phyloP scores from a whole-genome alignment of 2,888 invertebrate species.

The Ptilodon capucinus region DNA sequence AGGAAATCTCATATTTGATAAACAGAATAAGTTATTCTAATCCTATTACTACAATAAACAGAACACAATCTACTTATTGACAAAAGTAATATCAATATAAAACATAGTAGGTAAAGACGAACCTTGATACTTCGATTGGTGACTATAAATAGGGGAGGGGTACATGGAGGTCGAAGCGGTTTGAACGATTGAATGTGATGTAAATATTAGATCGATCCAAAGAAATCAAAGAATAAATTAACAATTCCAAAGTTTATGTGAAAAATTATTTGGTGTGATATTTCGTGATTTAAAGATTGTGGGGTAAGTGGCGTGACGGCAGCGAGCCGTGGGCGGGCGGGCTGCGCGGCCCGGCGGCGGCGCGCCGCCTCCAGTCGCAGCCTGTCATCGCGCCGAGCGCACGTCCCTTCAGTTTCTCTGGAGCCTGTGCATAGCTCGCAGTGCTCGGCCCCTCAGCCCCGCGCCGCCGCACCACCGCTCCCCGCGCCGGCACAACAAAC shows the following conservation, averaged over 20 bases:
- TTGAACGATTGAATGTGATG: no score
- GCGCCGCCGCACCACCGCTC: slow-evolving; percentile 14
- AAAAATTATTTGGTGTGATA: slow-evolving; percentile 54
- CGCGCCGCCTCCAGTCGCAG: slow-evolving; percentile 66
- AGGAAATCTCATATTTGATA: no score
- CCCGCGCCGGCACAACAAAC: slow-evolving; percentile 63
- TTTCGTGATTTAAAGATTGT: slow-evolving; percentile 67
- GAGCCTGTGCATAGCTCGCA: slow-evolving; percentile 32
- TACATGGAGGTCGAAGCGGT: neutral
- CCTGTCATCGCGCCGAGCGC: slow-evolving; percentile 66
- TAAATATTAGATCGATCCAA: slow-evolving; percentile 6
- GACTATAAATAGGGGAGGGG: slow-evolving; percentile 6
- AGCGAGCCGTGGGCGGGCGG: slow-evolving; percentile 62
- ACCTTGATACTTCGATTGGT: slow-evolving; percentile 32
- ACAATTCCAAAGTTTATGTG: slow-evolving; percentile 34
- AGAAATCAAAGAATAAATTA: slow-evolving; percentile 28
- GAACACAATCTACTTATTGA: slow-evolving; percentile 32
- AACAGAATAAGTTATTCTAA: no score
- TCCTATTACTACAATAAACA: neutral
- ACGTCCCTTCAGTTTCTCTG: slow-evolving; percentile 56
- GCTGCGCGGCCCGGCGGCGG: slow-evolving; percentile 53
- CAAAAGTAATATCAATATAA: slow-evolving; percentile 28
- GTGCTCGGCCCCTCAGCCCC: slow-evolving; percentile 31
- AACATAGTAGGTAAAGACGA: slow-evolving; percentile 16
- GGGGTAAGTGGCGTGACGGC: slow-evolving; percentile 68